These are phyloP conservation scores for Blera fallax DNA, from an alignment of 2,888 invertebrate genomes.

Conservation along the genomic window DNA sequence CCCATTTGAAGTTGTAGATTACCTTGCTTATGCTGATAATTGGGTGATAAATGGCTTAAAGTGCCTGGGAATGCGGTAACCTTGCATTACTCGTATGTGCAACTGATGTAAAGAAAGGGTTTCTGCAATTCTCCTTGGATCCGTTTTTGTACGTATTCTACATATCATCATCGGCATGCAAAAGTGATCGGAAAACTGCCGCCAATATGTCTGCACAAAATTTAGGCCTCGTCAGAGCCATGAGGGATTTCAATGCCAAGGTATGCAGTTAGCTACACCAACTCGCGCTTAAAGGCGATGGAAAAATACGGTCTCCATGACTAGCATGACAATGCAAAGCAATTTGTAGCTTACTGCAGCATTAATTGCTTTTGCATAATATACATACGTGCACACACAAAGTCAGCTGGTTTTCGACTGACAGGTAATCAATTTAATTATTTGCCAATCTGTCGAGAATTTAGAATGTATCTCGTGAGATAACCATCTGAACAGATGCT, in stretches of 20 bases:
- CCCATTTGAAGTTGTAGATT: slow-evolving; percentile 28
- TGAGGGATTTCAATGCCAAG: background rate
- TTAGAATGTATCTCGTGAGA: too few relatives aligned
- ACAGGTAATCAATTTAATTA: too few relatives aligned
- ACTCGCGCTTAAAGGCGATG: background rate
- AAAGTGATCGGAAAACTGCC: background rate
- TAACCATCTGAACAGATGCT: too few relatives aligned
- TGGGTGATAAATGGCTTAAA: slow-evolving; percentile 13
- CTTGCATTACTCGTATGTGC: background rate
- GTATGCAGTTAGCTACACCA: too few relatives aligned
- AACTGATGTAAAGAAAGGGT: background rate
- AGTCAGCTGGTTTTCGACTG: too few relatives aligned
- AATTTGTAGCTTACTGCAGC: background rate
- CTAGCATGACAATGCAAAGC: background rate
- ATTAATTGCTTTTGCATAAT: too few relatives aligned
- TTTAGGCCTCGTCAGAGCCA: background rate
- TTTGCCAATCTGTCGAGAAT: too few relatives aligned
- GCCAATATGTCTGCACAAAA: background rate
- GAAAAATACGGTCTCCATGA: background rate
- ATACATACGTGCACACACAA: too few relatives aligned
- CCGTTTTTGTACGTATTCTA: background rate
- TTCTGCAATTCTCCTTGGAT: background rate
- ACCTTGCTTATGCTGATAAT: slow-evolving; percentile 24
- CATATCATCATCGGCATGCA: background rate
- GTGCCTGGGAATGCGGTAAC: background rate